Conservation (phyloP, 2,113 vertebrate genomes). For the Cichladusa arquata region DNA sequence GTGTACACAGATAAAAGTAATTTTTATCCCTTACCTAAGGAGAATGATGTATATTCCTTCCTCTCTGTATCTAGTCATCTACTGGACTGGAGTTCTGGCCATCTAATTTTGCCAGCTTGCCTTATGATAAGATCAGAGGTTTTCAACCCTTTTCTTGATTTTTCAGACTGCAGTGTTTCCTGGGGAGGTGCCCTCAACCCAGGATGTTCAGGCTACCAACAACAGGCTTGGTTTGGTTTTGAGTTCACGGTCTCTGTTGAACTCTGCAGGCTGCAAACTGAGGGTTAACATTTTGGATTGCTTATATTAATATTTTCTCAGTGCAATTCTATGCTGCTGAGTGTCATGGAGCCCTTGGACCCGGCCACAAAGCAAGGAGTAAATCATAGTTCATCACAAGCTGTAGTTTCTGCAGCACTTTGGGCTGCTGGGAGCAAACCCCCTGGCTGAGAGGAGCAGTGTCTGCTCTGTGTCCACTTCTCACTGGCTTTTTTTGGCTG, state of each 20-base stretch:
- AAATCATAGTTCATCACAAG: not conserved
- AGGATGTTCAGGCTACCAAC: not conserved
- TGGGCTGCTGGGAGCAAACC: not conserved
- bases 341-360: not conserved
- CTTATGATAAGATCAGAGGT: not conserved
- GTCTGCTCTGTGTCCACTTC: not conserved
- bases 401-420: not conserved
- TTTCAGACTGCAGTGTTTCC: not conserved
- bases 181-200: not conserved
- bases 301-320: not conserved
- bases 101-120: not conserved
- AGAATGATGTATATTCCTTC: not conserved
- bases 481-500: not conserved
- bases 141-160: not conserved
- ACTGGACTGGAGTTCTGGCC: not conserved
- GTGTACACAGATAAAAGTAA: not conserved
- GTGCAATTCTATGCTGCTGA: not conserved
- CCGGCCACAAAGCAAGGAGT: not conserved
- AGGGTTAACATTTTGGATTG: not conserved
- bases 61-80: not conserved
- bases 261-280: not conserved
- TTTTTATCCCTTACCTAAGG: not conserved
- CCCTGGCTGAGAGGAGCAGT: not conserved
- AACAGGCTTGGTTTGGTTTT: not conserved
- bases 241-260: fast-evolving